A percentile compares a stretch with the other conserved stretches of the same genome.
These are phyloP conservation scores for Morinoia aosen DNA, from an alignment of 2,888 invertebrate species.

Conservation along the genomic window DNA sequence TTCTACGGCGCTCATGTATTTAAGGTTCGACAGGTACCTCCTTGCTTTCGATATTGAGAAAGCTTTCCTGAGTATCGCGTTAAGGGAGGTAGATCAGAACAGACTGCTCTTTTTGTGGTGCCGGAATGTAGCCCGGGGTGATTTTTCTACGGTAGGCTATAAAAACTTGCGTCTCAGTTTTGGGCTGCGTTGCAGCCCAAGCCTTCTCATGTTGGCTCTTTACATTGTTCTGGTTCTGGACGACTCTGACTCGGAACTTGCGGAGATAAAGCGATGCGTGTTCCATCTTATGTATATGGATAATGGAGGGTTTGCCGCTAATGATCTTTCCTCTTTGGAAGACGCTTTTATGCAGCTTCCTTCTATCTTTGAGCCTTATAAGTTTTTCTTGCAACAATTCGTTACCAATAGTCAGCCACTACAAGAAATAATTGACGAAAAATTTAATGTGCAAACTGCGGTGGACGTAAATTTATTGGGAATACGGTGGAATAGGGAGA, in stretches of 20 bases:
- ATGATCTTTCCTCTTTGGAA: not conserved
- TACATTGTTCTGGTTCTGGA: not conserved
- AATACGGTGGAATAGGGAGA: not conserved
- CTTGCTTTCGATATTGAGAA: not conserved
- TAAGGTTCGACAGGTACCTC: not conserved
- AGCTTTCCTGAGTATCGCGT: not conserved
- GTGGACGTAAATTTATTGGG: not conserved
- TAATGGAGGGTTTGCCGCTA: not conserved
- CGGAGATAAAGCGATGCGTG: not conserved
- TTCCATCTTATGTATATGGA: conserved; percentile 29
- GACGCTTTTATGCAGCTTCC: not conserved
- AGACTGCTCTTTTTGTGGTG: conserved; percentile 22
- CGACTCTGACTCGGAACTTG: not conserved
- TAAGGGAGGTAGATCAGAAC: not conserved
- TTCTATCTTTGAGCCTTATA: not conserved
- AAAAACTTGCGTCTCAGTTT: not conserved
- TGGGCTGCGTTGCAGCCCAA: conserved; percentile 16
- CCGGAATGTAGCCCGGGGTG: not conserved
- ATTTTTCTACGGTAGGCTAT: conserved; percentile 1
- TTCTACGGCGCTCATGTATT: not conserved
- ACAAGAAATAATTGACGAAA: not conserved
- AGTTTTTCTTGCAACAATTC: not conserved
- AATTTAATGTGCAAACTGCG: not conserved
- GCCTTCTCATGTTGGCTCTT: conserved; percentile 16
- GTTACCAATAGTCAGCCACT: not conserved